Base-by-base conservation (phyloP, 2,113 vertebrate genomes). In the Bucco capensis region DNA sequence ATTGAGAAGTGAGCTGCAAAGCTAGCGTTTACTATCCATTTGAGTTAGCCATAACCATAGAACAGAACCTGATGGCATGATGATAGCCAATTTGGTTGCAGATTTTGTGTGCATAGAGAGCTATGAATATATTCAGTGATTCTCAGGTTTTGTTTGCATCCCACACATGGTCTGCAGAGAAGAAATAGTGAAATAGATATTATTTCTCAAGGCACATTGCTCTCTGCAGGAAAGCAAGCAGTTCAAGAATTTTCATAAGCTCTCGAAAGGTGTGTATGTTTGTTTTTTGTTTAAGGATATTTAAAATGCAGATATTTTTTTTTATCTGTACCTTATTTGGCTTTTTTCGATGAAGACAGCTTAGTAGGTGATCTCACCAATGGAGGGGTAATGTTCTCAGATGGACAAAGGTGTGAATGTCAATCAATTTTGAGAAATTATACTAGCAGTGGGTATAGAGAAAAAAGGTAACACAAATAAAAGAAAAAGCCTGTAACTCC, bases 1-100 rank as follows among this genome's bases (percentile, higher is more conserved):
- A 76, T 19, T 80, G 79, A 87, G 50, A 91, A 91, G 67, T 57
- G 78, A 92, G 46, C 50, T 65, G 54, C 70, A 88, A 92, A 91
- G 46, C 53, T 57, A 61, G 46, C 62, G 57, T 73, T 93, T 74
- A n/a, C 35, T 83, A 21, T 27, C 64, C 40, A 37, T 9, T 69
- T 53, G 53, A 82, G 40, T 64, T 49, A 82, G 58, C 38, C 58
- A 25, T 35, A 44, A 64, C 47, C 81, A 66, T 0, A 16, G 42
- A 75, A 42, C 28, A 72, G 58, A 70, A 57, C 25, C 53, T 67
- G 83, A 67, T 64, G 53, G 38, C 37, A 53, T 5, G 9, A 85
- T 51, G 53, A 84, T 35, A 58, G 60, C 37, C 46, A 64, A n/a
- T 57, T 56, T 75, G 40, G 57, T 9, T 79, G 67, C 33, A 65